phyloP scores from a whole-genome alignment of 2,113 vertebrate species.

The Halichoerus grypus region DNA sequence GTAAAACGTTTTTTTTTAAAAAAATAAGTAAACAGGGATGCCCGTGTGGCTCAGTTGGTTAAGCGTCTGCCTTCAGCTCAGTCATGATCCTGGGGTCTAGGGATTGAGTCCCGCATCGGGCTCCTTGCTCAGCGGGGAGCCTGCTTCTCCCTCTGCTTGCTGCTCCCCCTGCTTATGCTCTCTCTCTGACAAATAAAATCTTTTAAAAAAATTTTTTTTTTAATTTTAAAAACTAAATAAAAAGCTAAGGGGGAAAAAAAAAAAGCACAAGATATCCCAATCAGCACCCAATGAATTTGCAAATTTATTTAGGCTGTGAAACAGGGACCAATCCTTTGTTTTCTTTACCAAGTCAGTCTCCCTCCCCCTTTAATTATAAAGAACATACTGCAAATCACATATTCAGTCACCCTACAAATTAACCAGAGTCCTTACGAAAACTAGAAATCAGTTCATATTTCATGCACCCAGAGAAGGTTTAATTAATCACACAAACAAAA shows the following conservation, averaged over 20 bases:
- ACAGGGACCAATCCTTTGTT: neutral
- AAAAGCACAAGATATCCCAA: neutral
- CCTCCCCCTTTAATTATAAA: neutral
- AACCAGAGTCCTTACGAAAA: slow-evolving; percentile 40
- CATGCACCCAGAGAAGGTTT: slow-evolving; percentile 28
- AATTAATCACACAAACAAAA: slow-evolving; percentile 77
- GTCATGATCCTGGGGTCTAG: neutral
- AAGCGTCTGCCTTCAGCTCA: neutral
- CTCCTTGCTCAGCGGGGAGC: neutral
- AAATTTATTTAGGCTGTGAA: slow-evolving; percentile 33
- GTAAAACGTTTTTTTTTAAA: neutral
- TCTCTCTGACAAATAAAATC: neutral
- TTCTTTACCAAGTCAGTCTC: slow-evolving; percentile 25
- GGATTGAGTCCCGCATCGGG: neutral
- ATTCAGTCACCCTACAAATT: slow-evolving; percentile 59
- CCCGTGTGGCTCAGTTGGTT: neutral
- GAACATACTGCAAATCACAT: slow-evolving; percentile 24
- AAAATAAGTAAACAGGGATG: neutral
- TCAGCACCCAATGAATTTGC: neutral
- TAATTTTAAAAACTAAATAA: neutral
- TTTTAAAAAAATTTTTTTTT: neutral
- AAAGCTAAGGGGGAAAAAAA: neutral
- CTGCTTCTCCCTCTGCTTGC: neutral
- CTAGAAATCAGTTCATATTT: slow-evolving; percentile 75
- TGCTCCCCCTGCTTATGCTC: neutral